These are phyloP conservation scores for Drosophila erecta DNA, from an alignment of 1,140 invertebrate genomes.

Conservation along the genomic window DNA sequence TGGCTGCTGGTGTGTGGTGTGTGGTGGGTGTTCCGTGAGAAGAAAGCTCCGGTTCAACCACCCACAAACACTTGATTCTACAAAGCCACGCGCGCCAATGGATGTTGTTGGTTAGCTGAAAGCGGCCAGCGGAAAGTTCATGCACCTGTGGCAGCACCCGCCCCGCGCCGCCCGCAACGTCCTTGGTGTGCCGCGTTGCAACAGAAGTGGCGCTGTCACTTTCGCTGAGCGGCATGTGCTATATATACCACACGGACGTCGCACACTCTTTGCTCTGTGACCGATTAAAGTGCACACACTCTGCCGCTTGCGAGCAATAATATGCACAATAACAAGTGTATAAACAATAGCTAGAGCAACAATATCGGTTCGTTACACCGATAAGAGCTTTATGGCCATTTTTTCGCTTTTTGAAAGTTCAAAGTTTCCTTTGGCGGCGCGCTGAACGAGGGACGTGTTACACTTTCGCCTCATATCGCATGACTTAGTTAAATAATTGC, in stretches of 20 bases:
- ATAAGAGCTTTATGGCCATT: conserved; percentile 54
- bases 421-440: conserved; percentile 37
- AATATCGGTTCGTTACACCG: conserved; percentile 67
- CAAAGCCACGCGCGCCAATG: conserved; percentile 34
- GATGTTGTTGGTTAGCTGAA: conserved; percentile 8
- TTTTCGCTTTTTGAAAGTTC: conserved; percentile 45
- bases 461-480: conserved; percentile 30
- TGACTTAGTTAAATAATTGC: conserved; percentile 4
- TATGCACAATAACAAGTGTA: not conserved
- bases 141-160: conserved; percentile 39
- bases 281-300: conserved; percentile 41
- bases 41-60: conserved; percentile 29
- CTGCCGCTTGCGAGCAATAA: conserved; percentile 9
- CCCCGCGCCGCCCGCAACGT: not conserved
- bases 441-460: not conserved
- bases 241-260: not conserved
- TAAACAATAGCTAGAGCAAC: conserved; percentile 30
- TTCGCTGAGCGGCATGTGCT: conserved; percentile 8
- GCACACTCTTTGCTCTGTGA: conserved; percentile 18
- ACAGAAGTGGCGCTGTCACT: conserved; percentile 24
- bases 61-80: conserved; percentile 36
- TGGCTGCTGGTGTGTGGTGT: not conserved
- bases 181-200: not conserved
- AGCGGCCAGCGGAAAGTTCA: conserved; percentile 56
- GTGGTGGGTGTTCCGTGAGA: conserved; percentile 3